A percentile compares a stretch with the other conserved stretches of the same genome.
Conservation (phyloP, 2,797 vertebrate species). For the Aulostomus chinensis region DNA sequence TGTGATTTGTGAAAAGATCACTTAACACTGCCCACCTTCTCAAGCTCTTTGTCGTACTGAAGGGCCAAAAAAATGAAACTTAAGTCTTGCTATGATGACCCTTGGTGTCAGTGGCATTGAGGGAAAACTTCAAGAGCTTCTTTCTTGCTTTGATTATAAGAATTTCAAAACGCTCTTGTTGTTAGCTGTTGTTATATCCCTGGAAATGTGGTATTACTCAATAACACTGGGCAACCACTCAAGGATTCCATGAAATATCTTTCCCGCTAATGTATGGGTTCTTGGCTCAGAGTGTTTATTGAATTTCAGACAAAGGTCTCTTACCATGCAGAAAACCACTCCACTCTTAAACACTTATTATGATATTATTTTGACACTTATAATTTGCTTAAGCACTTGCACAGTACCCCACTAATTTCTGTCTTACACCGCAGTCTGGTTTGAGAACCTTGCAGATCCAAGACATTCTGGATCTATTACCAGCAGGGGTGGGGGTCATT, state of each 20-base stretch:
- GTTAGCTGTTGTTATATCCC: conserved; percentile 34
- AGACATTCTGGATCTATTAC: conserved; percentile 52
- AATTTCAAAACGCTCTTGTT: conserved; percentile 22
- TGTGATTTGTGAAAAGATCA: conserved; percentile 13
- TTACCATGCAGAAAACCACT: conserved; percentile 8
- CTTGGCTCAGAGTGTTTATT: conserved; percentile 4
- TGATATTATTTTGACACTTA: background rate
- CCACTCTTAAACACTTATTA: background rate
- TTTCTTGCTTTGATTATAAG: conserved; percentile 22
- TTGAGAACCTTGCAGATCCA: conserved; percentile 13
- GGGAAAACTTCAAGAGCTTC: background rate
- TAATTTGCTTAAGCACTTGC: background rate
- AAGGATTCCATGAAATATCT: conserved; percentile 34
- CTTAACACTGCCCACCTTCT: conserved; percentile 10
- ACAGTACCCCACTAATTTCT: background rate
- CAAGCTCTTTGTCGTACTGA: conserved; percentile 2
- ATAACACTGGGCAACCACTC: conserved; percentile 30
- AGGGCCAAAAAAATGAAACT: background rate
- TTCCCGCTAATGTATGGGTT: background rate
- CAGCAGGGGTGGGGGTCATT: conserved; percentile 29
- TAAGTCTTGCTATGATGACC: too few relatives aligned
- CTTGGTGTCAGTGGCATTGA: conserved; percentile 3
- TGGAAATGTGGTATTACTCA: conserved; percentile 47
- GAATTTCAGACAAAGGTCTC: conserved; percentile 6
- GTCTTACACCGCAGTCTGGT: conserved; percentile 4